Percentiles rank a stretch among this genome's conserved stretches.
Conservation (phyloP, 2,888 invertebrate species). For the Sphinx pinastri region DNA sequence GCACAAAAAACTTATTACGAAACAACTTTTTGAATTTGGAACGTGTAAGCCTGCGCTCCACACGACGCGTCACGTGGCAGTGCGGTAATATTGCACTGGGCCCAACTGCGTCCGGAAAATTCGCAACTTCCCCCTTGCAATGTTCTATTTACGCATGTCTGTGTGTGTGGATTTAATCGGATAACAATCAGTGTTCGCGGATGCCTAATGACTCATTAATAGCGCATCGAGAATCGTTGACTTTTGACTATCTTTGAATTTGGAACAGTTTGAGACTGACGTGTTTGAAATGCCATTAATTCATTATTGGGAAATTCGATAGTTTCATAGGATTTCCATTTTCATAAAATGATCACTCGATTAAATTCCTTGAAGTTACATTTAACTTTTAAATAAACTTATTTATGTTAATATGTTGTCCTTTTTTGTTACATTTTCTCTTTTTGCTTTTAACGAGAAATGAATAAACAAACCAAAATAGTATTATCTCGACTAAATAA, state of each 20-base stretch:
- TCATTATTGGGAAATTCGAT: neutral
- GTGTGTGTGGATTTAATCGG: slow-evolving; percentile 66
- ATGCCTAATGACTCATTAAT: slow-evolving; percentile 77
- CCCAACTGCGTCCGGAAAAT: slow-evolving; percentile 65
- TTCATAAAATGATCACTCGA: too few relatives aligned
- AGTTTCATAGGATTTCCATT: neutral
- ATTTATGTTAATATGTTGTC: too few relatives aligned
- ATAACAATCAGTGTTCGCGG: slow-evolving; percentile 67
- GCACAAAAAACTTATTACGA: slow-evolving; percentile 32
- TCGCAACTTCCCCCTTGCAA: slow-evolving; percentile 66
- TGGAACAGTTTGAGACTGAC: slow-evolving; percentile 34
- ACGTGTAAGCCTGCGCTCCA: slow-evolving; percentile 74
- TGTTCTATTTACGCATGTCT: slow-evolving; percentile 34
- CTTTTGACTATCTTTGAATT: slow-evolving; percentile 55
- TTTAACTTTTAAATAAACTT: too few relatives aligned
- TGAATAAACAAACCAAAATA: too few relatives aligned
- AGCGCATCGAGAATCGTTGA: slow-evolving; percentile 51
- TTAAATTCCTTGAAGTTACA: too few relatives aligned
- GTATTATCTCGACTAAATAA: too few relatives aligned
- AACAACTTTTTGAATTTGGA: slow-evolving; percentile 53
- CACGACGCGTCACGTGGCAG: slow-evolving; percentile 77
- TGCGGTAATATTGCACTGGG: slow-evolving; percentile 70
- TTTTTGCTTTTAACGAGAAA: too few relatives aligned
- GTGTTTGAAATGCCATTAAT: slow-evolving; percentile 18
- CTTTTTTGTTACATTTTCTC: too few relatives aligned